Conservation (phyloP, 2,888 invertebrate genomes). For the Magallana nippona region DNA sequence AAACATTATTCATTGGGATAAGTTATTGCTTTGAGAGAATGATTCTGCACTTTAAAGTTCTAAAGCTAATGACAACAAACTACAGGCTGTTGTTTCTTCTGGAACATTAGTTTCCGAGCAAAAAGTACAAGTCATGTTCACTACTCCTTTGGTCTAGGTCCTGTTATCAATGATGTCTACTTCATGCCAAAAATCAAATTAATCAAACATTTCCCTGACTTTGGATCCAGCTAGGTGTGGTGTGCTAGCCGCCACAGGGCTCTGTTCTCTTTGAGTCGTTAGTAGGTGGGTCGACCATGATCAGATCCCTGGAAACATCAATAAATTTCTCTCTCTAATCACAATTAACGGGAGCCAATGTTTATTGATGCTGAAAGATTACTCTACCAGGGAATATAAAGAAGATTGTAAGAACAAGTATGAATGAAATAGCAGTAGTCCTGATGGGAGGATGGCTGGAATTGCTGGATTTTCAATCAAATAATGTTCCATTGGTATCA, state of each 20-base stretch:
- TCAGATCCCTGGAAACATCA: not conserved
- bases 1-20: conserved; percentile 18
- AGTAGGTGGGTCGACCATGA: not conserved
- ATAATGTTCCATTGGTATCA: not conserved
- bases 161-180: conserved; percentile 3
- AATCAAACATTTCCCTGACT: not conserved
- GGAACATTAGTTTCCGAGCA: not conserved
- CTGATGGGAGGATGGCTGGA: too few species aligned
- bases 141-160: conserved; percentile 16
- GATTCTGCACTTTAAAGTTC: conserved; percentile 8
- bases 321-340: not conserved
- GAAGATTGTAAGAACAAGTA: not conserved
- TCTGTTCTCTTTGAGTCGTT: not conserved
- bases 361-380: not conserved
- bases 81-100: conserved; percentile 6
- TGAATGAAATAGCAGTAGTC: not conserved
- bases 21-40: not conserved
- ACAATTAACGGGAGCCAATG: not conserved
- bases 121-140: conserved; percentile 3
- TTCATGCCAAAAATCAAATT: conserved; percentile 6
- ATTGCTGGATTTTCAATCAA: not conserved
- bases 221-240: conserved; percentile 2
- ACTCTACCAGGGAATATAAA: not conserved
- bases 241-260: not conserved
- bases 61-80: conserved; percentile 14